Evolutionary conservation across 2,888 invertebrate species (phyloP), one percentile per base, ranked within the genome.

Genomic region (Lamellibrachia columna): DNA sequence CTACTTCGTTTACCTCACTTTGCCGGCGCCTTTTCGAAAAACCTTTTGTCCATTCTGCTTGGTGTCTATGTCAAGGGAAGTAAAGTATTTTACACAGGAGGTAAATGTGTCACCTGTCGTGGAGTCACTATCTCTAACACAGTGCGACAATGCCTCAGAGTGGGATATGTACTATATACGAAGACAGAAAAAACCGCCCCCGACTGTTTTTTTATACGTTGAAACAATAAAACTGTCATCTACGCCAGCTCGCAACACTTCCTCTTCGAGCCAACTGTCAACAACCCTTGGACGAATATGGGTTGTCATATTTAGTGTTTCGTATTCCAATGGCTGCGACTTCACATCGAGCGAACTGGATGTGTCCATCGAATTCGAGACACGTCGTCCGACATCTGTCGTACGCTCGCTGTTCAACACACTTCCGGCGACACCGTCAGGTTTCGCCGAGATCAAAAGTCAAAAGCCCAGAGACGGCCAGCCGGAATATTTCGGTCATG

Each of bases 401-500:
- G 22, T 11, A 22, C 22, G 75, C n/a, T n/a, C 75, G 7, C 55
- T 9, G 55, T 55, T 7, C 55, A 9, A 55, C 3, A 55, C 55
- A 55, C 55, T 55, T 55, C 7, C 55, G 55, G 8, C 3, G 55
- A 9, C 55, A 75, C 75, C 3, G 22, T n/a, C 22, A 11, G n/a
- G 22, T 75, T 75, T 75, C 75, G 15, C 75, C 75, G 75, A 75
- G 75, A 75, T 75, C 75, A 75, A 75, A 75, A 75, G 75, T 75
- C 75, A 75, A 75, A 75, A 75, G 75, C 75, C 22, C 15, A n/a
- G 75, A 15, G 75, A 75, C 75, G 75, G 75, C n/a, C 22, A 2
- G 75, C 15, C 75, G 75, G 75, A 75, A 75, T 75, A 75, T 75
- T 58, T 58, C 11, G 15, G 58, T 58, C 11, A 58, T 11, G 11